phyloP scores from a whole-genome alignment of 2,888 invertebrate genomes.

The Harpagoxenus sublaevis region DNA sequence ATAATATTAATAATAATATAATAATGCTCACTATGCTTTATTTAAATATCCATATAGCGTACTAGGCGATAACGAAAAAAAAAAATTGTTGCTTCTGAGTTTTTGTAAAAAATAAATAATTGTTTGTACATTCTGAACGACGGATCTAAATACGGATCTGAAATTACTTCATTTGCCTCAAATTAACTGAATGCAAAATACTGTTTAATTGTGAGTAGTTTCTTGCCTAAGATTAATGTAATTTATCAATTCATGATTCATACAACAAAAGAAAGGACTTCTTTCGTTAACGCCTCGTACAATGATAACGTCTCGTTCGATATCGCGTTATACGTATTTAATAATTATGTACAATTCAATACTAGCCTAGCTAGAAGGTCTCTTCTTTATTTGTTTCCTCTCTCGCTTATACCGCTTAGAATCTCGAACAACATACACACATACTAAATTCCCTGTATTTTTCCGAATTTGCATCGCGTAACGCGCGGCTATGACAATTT shows the following conservation, averaged over 20 bases:
- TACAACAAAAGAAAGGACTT: conserved; percentile 31
- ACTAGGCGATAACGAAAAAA: conserved; percentile 74
- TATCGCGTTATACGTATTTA: conserved; percentile 79
- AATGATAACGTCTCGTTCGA: conserved; percentile 81
- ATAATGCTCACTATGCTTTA: conserved; percentile 76
- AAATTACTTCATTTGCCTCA: neutral
- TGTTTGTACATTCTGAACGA: neutral
- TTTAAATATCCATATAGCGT: conserved; percentile 74
- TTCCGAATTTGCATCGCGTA: conserved; percentile 86
- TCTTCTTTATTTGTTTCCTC: conserved; percentile 54
- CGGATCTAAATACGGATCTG: conserved; percentile 10
- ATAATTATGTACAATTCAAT: conserved; percentile 84
- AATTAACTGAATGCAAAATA: conserved; percentile 11
- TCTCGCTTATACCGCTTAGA: conserved; percentile 61
- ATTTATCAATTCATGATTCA: conserved; percentile 2
- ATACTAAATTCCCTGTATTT: conserved; percentile 85
- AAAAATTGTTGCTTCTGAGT: conserved; percentile 23
- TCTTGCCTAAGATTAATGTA: neutral
- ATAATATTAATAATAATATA: conserved; percentile 71
- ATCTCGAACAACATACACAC: conserved; percentile 57
- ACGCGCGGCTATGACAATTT: conserved; percentile 80
- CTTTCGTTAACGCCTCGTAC: conserved; percentile 75
- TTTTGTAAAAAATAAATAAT: neutral
- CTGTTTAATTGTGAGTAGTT: neutral
- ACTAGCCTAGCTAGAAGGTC: conserved; percentile 76